Evolutionary conservation across 2,113 vertebrate species (phyloP), one percentile per base, ranked within the genome.

Genomic region (Theropithecus gelada): DNA sequence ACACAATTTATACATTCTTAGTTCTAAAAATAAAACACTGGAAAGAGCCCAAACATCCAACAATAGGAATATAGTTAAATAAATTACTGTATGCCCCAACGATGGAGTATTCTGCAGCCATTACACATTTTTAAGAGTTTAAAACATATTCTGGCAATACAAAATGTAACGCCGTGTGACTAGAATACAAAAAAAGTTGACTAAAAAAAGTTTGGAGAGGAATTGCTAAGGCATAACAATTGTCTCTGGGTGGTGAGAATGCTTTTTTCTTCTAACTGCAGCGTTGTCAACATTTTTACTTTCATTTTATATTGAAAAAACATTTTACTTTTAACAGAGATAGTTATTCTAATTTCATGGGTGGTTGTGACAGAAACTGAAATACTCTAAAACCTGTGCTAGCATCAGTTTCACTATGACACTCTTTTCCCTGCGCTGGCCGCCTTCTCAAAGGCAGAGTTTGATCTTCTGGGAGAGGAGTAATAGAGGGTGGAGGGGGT

Each of bases 1-100:
- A 40, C 3, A 8, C 8, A 16, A 50, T 64, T 59, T 35, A 17
- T 10, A 57, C 57, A n/a, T 50, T 70, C 68, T 57, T 84, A 57
- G 43, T 96, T 81, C 73, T 70, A 57, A 94, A 96, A 92, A 94
- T 40, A 25, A 85, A 68, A 90, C 80, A 38, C 17, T 85, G 64
- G 84, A 81, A 92, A 81, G 12, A 92, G 18, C 48, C 27, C 92
- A 89, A 66, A 81, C 6, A 11, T 66, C 89, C 72, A 84, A 48
- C n/a, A 80, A n/a, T 0, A n/a, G 64, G 76, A 22, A 84, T 22
- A 68, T 2, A 61, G 52, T 68, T 78, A 73, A 92, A 92, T 50
- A 66, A 12, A 79, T 35, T 40, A 80, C 17, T 45, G 18, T 43
- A 16, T 13, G 61, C 8, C 70, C 78, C 81, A 48, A 75, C 22